phyloP scores from a whole-genome alignment of 2,113 vertebrate genomes.

The Pygoscelis adeliae region DNA sequence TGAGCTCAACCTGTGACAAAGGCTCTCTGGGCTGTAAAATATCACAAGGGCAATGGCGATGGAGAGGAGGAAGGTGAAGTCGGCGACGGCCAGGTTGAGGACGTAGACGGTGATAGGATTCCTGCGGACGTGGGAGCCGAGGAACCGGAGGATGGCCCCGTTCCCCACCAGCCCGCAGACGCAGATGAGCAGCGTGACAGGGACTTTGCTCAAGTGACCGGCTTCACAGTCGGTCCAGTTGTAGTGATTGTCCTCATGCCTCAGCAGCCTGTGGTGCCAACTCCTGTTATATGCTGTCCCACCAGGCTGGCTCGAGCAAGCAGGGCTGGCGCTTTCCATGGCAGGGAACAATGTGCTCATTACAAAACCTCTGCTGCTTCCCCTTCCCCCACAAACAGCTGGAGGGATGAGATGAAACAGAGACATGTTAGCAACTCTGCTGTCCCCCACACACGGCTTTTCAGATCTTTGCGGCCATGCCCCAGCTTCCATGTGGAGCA shows the following conservation, averaged over 20 bases:
- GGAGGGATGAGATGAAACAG: background rate
- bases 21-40: background rate
- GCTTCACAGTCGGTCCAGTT: background rate
- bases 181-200: background rate
- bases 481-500: background rate
- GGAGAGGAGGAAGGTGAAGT: background rate
- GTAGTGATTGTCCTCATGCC: background rate
- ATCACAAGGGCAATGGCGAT: background rate
- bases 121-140: accelerated
- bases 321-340: background rate
- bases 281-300: background rate
- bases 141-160: background rate
- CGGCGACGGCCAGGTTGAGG: background rate
- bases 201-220: background rate
- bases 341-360: background rate
- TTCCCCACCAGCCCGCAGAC: slow-evolving; percentile 17
- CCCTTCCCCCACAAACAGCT: background rate
- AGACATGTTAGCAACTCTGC: background rate
- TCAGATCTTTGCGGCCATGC: background rate
- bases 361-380: background rate
- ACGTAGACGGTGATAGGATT: background rate
- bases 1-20: background rate
- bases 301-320: background rate
- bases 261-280: background rate
- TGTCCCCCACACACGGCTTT: background rate